Base-by-base conservation (phyloP, 2,888 invertebrate species). In the Orthonychiurus folsomi region DNA sequence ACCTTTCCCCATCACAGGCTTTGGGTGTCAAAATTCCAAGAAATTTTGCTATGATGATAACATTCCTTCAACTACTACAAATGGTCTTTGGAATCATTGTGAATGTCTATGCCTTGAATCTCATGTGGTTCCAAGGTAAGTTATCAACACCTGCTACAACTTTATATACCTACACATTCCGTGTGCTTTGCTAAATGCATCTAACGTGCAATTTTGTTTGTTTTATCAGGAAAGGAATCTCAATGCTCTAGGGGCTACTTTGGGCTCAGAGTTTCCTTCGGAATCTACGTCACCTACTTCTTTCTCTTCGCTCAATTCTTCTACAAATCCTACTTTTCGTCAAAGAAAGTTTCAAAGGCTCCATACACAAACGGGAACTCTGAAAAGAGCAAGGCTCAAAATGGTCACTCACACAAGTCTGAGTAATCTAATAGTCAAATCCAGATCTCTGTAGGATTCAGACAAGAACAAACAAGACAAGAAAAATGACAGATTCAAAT, bases 241-340 rank as follows among this genome's bases (percentile, higher is more conserved):
- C 28, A 57, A 37, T 57, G 57, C 26, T n/a, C 3, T 12, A 48
- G 59, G 48, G 59, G 59, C 26, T 59, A 48, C 23, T 68, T 69
- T 20, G 69, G 69, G 52, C 62, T 69, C n/a, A 63, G 68, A 61
- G 69, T 69, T 23, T 69, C 69, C 25, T 69, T 69, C 47, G 69
- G 66, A 27, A 69, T 69, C 58, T 69, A 69, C 55, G 64, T 69
- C 12, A 66, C 69, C 20, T 69, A 69, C 63, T 68, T 68, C 24
- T 63, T 69, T 56, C 66, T 69, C 47, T 69, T 69, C 56, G 66
- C 68, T 2, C 66, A 69, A 61, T 52, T 69, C 2, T 69, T 69
- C 62, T 62, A 68, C 27, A 68, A 66, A 55, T 68, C 69, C 2
- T 69, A 69, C 53, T 56, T 66, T 2, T 60, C 60, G 15, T 66